Evolutionary conservation across 2,113 vertebrate species (phyloP), one percentile per base, ranked within the genome.

Genomic region (Hemiscyllium ocellatum): DNA sequence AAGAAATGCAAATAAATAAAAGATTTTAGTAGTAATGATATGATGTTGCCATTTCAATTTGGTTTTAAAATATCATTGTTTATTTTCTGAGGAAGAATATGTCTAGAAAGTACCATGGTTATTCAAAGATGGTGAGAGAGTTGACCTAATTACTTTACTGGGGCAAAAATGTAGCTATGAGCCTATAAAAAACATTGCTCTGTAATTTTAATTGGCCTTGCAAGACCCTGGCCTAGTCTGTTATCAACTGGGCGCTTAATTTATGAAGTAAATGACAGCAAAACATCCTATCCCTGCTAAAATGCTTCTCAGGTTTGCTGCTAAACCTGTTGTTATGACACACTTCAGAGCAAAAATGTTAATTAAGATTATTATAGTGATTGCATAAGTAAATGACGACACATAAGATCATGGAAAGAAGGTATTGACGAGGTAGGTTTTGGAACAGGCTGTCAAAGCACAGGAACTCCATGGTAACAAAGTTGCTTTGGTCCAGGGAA

Each of bases 301-400:
- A 50, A 72, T 50, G 69, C 66, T 94, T 94, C 93, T 94, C 37
- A 47, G 8, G 93, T 95, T 95, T 72, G 37, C 93, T 50, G 37
- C 72, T 72, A 72, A 72, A 69, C 93, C 47, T 20, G 66, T 94
- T 70, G 70, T 29, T 95, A 70, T 42, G 29, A 95, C 47, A 47
- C 47, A 47, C 72, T 91, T 65, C n/a, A 70, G 93, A 69, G 72
- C 47, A 52, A 72, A 52, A 72, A 95, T 95, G 52, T 50, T 95
- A 52, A 47, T 72, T 19, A 52, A 95, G 72, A 10, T 72, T 95
- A 72, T 72, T 95, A 50, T 24, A 76, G 33, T 69, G 50, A 52
- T 47, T 95, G 24, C 94, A 52, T 50, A 50, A 76, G 94, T 72
- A 52, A 95, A 50, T 17, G 4, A 52, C 52, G 69, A 76, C 24